These are phyloP conservation scores for Thomomys bottae DNA, from an alignment of 2,113 vertebrate species.

Conservation along the genomic window DNA sequence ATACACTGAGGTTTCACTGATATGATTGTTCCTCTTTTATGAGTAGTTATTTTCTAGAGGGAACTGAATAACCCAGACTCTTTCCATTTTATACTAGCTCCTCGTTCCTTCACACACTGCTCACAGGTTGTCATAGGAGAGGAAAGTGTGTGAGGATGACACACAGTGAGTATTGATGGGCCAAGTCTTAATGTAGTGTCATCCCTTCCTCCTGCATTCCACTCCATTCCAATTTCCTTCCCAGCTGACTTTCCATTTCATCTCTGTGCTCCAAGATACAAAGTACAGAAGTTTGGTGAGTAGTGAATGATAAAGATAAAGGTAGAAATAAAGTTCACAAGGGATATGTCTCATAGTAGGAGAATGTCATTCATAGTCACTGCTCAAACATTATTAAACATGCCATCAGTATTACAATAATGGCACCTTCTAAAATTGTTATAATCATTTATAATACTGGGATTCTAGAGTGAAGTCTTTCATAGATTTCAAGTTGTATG, in stretches of 20 bases:
- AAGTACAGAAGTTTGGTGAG: background rate
- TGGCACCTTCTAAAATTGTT: constrained; percentile 8
- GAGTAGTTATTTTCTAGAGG: background rate
- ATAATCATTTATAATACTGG: background rate
- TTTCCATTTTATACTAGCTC: background rate
- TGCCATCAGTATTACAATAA: background rate
- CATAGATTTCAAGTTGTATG: background rate
- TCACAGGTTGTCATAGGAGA: background rate
- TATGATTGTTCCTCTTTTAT: background rate
- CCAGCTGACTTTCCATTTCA: background rate
- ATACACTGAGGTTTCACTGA: background rate
- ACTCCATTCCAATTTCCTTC: background rate
- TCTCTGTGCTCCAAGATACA: background rate
- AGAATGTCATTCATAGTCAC: background rate
- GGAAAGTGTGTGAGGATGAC: background rate
- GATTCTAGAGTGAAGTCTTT: constrained; percentile 9
- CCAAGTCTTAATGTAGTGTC: background rate
- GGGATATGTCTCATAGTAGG: background rate
- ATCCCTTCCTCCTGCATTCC: background rate
- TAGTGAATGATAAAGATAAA: background rate
- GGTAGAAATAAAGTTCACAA: background rate
- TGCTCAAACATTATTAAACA: background rate
- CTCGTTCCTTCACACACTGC: background rate
- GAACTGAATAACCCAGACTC: background rate
- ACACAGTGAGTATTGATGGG: background rate